A percentile compares a stretch with the other conserved stretches of the same genome.
phyloP scores from a whole-genome alignment of 1,140 invertebrate species.

The Sycophila sp. region DNA sequence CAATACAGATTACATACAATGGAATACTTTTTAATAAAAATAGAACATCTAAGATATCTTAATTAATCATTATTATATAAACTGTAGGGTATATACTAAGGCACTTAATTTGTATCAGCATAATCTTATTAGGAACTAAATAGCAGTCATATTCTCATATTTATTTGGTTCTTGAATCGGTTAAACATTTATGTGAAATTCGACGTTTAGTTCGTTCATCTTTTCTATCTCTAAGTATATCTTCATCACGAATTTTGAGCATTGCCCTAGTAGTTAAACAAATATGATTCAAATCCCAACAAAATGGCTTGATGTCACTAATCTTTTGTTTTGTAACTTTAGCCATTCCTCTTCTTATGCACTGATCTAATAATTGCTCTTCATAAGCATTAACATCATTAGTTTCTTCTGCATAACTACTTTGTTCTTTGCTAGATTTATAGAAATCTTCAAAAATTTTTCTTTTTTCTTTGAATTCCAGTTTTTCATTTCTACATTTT shows the following conservation, averaged over 20 bases:
- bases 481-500: too few species aligned
- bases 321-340: conserved; percentile 33
- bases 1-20: too few species aligned
- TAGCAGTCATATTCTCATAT: background rate
- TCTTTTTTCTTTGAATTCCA: background rate
- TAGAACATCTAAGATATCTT: too few species aligned
- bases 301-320: conserved; percentile 28
- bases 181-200: background rate
- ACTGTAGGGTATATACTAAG: too few species aligned
- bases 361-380: conserved; percentile 33
- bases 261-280: conserved; percentile 29
- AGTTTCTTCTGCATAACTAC: background rate
- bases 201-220: background rate
- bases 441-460: background rate
- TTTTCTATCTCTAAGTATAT: conserved; percentile 6
- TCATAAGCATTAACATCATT: conserved; percentile 26
- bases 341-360: conserved; percentile 35
- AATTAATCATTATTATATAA: too few species aligned
- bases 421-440: background rate
- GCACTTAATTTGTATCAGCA: too few species aligned
- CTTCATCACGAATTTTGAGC: conserved; percentile 12
- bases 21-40: too few species aligned
- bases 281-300: conserved; percentile 31
- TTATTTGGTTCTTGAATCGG: background rate
- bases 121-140: background rate